A percentile compares a stretch with the other conserved stretches of the same genome.
Evolutionary conservation across 2,113 vertebrate species (phyloP).

Genomic region (Beaufortia kweichowensis): DNA sequence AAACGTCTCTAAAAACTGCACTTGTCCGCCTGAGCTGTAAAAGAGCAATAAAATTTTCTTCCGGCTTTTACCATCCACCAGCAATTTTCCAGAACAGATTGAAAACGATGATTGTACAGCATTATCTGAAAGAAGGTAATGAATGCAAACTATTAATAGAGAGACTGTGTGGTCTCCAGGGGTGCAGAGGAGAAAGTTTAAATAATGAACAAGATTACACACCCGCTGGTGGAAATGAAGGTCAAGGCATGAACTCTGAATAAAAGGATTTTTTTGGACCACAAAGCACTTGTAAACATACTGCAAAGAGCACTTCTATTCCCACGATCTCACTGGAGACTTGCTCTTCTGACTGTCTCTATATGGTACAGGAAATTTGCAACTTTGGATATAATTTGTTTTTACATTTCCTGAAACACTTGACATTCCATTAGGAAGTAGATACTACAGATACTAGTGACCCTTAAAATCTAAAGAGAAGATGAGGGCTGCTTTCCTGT

Average conservation of each 20-base stretch:
- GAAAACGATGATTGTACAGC: background rate
- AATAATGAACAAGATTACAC: constrained; percentile 39
- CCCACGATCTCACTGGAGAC: constrained; percentile 11
- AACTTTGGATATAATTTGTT: background rate
- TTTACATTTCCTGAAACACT: background rate
- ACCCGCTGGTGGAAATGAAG: constrained; percentile 15
- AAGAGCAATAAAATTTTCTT: background rate
- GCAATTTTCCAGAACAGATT: background rate
- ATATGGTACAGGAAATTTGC: too few relatives aligned
- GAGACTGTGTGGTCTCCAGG: constrained; percentile 16
- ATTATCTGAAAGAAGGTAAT: background rate
- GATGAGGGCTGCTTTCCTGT: background rate
- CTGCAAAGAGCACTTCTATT: constrained; percentile 16
- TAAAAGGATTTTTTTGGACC: constrained; percentile 1
- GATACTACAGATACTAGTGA: too few relatives aligned
- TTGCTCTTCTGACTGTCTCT: too few relatives aligned
- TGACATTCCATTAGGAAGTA: background rate
- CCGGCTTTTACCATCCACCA: background rate
- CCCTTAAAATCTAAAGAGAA: constrained; percentile 23
- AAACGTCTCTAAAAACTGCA: too few relatives aligned
- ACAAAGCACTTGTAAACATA: constrained; percentile 32
- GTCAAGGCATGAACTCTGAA: constrained; percentile 27
- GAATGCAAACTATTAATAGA: constrained; percentile 26
- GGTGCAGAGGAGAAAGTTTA: constrained; percentile 7
- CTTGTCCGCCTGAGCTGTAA: too few relatives aligned